Evolutionary conservation across 2,113 vertebrate genomes (phyloP).

Genomic region (Vimba vimba): DNA sequence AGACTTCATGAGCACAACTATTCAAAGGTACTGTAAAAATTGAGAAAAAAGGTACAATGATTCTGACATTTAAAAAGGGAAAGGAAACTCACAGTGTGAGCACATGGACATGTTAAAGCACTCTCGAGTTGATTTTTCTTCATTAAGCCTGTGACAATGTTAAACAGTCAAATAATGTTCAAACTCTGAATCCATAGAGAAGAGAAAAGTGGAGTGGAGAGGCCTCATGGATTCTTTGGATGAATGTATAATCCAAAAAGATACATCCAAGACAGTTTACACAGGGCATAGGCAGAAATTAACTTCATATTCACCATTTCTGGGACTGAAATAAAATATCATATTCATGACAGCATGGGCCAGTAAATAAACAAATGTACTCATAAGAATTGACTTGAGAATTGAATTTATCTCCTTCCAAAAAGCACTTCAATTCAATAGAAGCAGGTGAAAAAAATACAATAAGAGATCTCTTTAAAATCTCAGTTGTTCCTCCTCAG

Average conservation of each 20-base stretch:
- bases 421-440: neutral
- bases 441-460: neutral
- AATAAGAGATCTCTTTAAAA: neutral
- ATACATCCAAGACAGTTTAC: slow-evolving; percentile 12
- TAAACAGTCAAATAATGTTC: slow-evolving; percentile 4
- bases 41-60: neutral
- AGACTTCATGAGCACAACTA: neutral
- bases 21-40: neutral
- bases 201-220: neutral
- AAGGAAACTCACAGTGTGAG: slow-evolving; percentile 10
- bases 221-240: slow-evolving; percentile 31
- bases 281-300: neutral
- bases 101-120: neutral
- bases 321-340: neutral
- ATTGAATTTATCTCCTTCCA: neutral
- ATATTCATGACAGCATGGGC: neutral
- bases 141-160: neutral
- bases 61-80: slow-evolving; percentile 30
- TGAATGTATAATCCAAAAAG: slow-evolving; percentile 33
- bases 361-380: neutral
- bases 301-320: neutral
- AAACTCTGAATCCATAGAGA: neutral
- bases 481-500: neutral
- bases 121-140: slow-evolving; percentile 16
- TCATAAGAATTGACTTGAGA: neutral